Evolutionary conservation across 1,140 invertebrate genomes (phyloP).

Genomic region (Philopotamus ludificatus): DNA sequence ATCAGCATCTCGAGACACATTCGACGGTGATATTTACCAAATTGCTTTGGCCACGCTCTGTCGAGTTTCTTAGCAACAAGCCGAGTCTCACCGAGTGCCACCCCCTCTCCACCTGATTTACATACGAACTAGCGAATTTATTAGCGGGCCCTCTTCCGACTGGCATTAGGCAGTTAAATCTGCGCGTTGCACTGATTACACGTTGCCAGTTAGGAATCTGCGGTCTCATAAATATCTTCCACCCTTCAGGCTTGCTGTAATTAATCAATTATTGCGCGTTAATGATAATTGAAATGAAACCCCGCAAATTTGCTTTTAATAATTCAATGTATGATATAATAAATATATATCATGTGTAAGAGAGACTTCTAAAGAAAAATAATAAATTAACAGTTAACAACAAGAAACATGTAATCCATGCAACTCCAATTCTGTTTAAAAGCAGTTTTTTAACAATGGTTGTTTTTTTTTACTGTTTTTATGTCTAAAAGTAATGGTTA

Average conservation of each 20-base stretch:
- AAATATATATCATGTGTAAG: no score
- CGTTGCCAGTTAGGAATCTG: neutral
- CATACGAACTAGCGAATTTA: slow-evolving; percentile 2
- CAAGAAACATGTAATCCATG: no score
- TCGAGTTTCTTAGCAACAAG: neutral
- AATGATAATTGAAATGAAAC: slow-evolving; percentile 21
- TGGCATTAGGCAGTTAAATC: neutral
- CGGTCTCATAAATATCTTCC: neutral
- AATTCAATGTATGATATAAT: no score
- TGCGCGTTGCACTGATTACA: neutral
- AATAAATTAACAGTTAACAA: no score
- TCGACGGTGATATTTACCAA: slow-evolving; percentile 16
- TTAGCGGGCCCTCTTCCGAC: neutral
- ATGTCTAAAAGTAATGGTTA: no score
- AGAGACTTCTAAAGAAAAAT: no score
- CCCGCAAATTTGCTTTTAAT: slow-evolving; percentile 3
- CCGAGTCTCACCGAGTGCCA: neutral
- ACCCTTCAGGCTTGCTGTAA: neutral
- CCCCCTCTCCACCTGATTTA: neutral
- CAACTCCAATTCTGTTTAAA: no score
- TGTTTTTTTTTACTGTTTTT: no score
- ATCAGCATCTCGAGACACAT: neutral
- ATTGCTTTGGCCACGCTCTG: slow-evolving; percentile 3
- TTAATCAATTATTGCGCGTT: slow-evolving; percentile 22
- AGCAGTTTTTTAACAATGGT: no score